Evolutionary conservation across 2,888 invertebrate species (phyloP).

Genomic region (Zygogramma bicolorata): DNA sequence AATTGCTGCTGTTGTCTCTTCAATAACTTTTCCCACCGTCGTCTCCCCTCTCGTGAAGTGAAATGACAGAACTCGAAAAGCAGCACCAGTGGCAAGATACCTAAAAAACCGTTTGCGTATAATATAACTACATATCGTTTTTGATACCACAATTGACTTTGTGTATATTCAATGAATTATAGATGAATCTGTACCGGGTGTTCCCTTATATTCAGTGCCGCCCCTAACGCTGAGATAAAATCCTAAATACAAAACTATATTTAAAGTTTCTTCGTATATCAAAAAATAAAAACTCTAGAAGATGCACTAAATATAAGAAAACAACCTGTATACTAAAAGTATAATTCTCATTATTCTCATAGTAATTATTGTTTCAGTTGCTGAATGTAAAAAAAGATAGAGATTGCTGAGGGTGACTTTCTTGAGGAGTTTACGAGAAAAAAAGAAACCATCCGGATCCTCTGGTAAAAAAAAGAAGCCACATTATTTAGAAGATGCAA

Average conservation of each 20-base stretch:
- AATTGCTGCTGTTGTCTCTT: constrained; percentile 22
- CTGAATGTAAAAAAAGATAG: constrained; percentile 25
- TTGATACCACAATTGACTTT: constrained; percentile 20
- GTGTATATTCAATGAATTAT: constrained; percentile 25
- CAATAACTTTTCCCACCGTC: constrained; percentile 15
- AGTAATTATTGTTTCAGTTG: constrained; percentile 20
- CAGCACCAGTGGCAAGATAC: constrained; percentile 16
- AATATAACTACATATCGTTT: constrained; percentile 16
- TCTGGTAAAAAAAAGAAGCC: constrained; percentile 26
- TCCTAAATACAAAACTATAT: constrained; percentile 5
- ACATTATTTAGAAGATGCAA: constrained; percentile 25
- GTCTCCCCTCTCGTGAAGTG: constrained; percentile 20
- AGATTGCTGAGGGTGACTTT: constrained; percentile 13
- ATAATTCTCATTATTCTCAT: constrained; percentile 10
- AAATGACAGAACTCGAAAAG: constrained; percentile 16
- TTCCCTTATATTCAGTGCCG: constrained; percentile 13
- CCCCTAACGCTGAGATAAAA: background rate
- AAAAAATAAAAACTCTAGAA: constrained; percentile 17
- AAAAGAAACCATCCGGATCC: constrained; percentile 14
- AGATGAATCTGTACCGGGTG: constrained; percentile 16
- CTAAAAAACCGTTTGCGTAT: constrained; percentile 15
- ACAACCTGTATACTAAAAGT: constrained; percentile 10
- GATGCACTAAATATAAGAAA: constrained; percentile 19
- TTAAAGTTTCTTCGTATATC: constrained; percentile 7
- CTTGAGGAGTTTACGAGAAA: constrained; percentile 9